Evolutionary conservation across 2,797 vertebrate species (phyloP), one percentile per base, ranked within the genome.

Genomic region (Philypnodon macrostomus): DNA sequence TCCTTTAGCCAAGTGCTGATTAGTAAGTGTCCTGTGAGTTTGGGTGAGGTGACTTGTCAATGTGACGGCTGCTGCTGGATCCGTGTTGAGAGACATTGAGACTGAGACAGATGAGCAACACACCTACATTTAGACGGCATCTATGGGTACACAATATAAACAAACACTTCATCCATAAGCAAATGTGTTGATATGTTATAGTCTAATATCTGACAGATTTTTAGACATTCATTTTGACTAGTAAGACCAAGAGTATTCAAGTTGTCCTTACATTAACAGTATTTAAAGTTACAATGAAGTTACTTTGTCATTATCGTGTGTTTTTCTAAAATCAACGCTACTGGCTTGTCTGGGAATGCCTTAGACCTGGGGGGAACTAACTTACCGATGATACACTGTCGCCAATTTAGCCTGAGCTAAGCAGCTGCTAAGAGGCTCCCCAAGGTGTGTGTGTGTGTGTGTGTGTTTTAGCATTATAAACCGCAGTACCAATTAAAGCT

Each of bases 401-500:
- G 77, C 74, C 77, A 85, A 77, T 80, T 77, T 85, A 88, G 80
- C 79, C 70, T 69, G 70, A 81, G 84, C 81, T 77, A n/a, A n/a
- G n/a, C 83, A 86, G 80, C 79, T 87, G 81, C 79, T 84, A 51
- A 81, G 81, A 84, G 76, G 68, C 77, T 85, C 86, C 85, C 86
- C 3, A 58, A 84, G 81, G 78, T 75, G 73, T 70, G 53, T 65
- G 46, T 37, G 26, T 35, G 38, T 55, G 58, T 61, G 19, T 63
- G 59, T 59, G 72, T 62, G 73, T 65, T 72, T 75, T 64, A 78
- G 81, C 79, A 84, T 90, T 84, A n/a, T n/a, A 87, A 77, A 77
- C 68, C 77, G 70, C 82, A 68, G 73, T 77, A 73, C 85, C 87
- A 90, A 88, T 91, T 89, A 90, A 85, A 84, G 72, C 72, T 55